Percentiles rank a stretch among this genome's conserved stretches.
These are phyloP conservation scores for Melanargia galathea DNA, from an alignment of 2,888 invertebrate genomes.

Conservation along the genomic window DNA sequence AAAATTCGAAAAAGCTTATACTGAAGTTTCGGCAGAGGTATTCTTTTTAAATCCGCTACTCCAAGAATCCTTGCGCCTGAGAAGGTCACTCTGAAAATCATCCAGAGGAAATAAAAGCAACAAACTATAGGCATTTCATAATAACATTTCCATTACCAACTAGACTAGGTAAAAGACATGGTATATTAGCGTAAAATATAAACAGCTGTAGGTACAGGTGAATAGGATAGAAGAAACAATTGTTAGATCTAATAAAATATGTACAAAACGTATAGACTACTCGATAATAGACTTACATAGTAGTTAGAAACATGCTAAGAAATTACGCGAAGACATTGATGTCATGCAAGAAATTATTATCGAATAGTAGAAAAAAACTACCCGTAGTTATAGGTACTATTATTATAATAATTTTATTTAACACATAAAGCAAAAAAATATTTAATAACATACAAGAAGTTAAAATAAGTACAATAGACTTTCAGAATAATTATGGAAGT, in stretches of 20 bases:
- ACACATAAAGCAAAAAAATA: conserved; percentile 24
- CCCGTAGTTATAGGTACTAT: not conserved
- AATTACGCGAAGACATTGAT: conserved; percentile 19
- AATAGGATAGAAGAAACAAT: too few species aligned
- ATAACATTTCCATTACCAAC: not conserved
- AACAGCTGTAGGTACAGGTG: too few species aligned
- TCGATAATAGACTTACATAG: not conserved
- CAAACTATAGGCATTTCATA: conserved; percentile 15
- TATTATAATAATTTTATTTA: too few species aligned
- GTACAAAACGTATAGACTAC: conserved; percentile 13
- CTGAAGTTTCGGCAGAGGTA: conserved; percentile 78
- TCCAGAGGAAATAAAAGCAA: conserved; percentile 40
- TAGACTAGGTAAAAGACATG: not conserved
- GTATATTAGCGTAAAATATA: conserved; percentile 8
- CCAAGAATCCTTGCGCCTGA: conserved; percentile 77
- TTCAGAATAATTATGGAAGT: not conserved
- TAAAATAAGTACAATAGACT: not conserved
- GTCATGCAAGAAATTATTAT: conserved; percentile 23
- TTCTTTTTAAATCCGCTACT: conserved; percentile 69
- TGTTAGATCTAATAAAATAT: conserved; percentile 13
- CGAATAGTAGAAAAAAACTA: conserved; percentile 15
- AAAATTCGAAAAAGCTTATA: conserved; percentile 52
- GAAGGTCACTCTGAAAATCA: conserved; percentile 72
- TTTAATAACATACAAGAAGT: not conserved
- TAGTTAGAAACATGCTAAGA: conserved; percentile 21